Percentiles rank a stretch among this genome's conserved stretches.
These are phyloP conservation scores for Choristoneura rosaceana DNA, from an alignment of 2,888 invertebrate genomes.

Conservation along the genomic window DNA sequence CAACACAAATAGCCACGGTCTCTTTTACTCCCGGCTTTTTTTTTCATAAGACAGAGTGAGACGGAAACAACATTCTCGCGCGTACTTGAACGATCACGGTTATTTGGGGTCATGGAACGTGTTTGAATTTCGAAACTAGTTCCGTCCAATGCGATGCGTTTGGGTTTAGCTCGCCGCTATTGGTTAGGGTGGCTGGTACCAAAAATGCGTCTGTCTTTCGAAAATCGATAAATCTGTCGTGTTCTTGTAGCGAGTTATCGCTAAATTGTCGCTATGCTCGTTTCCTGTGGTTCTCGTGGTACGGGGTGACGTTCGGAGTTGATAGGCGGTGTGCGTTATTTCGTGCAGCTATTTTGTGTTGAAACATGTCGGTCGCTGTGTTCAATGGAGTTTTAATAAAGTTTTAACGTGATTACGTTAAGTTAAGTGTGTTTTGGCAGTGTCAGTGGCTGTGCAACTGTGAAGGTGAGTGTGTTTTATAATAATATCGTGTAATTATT, in stretches of 20 bases:
- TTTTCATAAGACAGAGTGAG: slow-evolving; percentile 62
- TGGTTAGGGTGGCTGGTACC: slow-evolving; percentile 73
- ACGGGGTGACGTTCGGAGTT: slow-evolving; percentile 59
- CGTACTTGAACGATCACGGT: slow-evolving; percentile 58
- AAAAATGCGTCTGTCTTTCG: slow-evolving; percentile 48
- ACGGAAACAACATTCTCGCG: slow-evolving; percentile 57
- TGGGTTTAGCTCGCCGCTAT: slow-evolving; percentile 69
- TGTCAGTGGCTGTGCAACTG: slow-evolving; percentile 57
- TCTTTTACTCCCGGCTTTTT: slow-evolving; percentile 58
- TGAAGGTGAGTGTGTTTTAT: slow-evolving; percentile 62
- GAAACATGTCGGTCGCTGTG: slow-evolving; percentile 76
- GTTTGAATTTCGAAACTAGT: slow-evolving; percentile 83
- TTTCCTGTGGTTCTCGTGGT: slow-evolving; percentile 62
- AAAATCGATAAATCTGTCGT: slow-evolving; percentile 70
- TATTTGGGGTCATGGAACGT: slow-evolving; percentile 82
- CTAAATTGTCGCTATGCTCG: slow-evolving; percentile 53
- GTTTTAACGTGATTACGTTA: slow-evolving; percentile 72
- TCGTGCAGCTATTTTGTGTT: slow-evolving; percentile 78
- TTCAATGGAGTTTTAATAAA: slow-evolving; percentile 73
- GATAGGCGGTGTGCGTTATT: slow-evolving; percentile 73
- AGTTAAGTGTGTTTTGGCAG: slow-evolving; percentile 71
- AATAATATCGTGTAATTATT: slow-evolving; percentile 25
- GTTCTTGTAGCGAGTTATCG: slow-evolving; percentile 48
- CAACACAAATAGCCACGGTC: slow-evolving; percentile 53
- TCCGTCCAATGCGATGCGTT: slow-evolving; percentile 78